Evolutionary conservation across 2,888 invertebrate genomes (phyloP).

Genomic region (Chalcis sispes): DNA sequence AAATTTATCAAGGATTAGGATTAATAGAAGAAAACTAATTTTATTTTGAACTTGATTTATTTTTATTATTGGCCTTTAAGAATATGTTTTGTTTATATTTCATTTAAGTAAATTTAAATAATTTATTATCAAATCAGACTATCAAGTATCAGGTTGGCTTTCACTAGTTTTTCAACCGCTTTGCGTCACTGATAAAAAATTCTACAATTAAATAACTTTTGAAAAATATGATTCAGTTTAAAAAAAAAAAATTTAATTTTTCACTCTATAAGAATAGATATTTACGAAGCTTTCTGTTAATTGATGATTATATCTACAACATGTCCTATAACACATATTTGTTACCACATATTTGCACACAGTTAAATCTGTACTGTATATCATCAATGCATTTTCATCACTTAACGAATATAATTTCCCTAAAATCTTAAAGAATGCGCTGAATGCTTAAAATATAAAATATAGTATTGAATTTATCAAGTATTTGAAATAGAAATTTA

Average conservation of each 20-base stretch:
- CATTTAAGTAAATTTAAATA: conserved; percentile 32
- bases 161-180: conserved; percentile 20
- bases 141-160: conserved; percentile 27
- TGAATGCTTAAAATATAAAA: conserved; percentile 50
- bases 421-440: conserved; percentile 28
- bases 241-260: conserved; percentile 15
- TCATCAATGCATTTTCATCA: conserved; percentile 11
- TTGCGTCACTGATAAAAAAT: conserved; percentile 23
- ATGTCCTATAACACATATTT: conserved; percentile 26
- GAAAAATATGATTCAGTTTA: conserved; percentile 22
- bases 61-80: conserved; percentile 43
- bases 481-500: conserved; percentile 23
- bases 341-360: conserved; percentile 38
- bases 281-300: neutral
- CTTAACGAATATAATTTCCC: conserved; percentile 28
- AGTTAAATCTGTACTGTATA: conserved; percentile 24
- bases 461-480: conserved; percentile 37
- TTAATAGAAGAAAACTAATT: conserved; percentile 16
- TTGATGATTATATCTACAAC: conserved; percentile 36
- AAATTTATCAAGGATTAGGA: neutral
- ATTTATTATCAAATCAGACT: conserved; percentile 47
- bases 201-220: conserved; percentile 18
- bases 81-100: conserved; percentile 35
- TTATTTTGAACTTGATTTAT: conserved; percentile 35
- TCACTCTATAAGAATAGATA: conserved; percentile 26